Evolutionary conservation across 2,113 vertebrate genomes (phyloP).

Genomic region (Syrrhaptes paradoxus): DNA sequence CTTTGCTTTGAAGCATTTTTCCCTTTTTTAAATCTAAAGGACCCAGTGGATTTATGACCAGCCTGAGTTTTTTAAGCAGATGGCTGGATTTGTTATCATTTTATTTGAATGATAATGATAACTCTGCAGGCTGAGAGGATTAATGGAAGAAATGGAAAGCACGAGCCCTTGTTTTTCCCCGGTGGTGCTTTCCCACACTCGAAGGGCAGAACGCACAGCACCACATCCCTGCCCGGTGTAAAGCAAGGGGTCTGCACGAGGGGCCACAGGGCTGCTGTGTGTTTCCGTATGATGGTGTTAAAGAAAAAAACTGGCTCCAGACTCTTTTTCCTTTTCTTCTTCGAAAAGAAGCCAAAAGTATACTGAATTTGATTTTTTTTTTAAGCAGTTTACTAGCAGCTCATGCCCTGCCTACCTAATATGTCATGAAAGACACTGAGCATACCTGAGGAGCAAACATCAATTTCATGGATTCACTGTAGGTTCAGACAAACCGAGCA

Average conservation of each 20-base stretch:
- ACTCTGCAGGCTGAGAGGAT: slow-evolving; percentile 29
- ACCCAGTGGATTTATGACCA: slow-evolving; percentile 27
- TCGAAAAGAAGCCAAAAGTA: not conserved
- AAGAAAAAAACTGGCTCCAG: not conserved
- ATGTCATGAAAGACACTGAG: not conserved
- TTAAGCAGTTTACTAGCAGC: not conserved
- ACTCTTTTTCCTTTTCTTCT: not conserved
- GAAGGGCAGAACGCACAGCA: not conserved
- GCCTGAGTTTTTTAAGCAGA: slow-evolving; percentile 31
- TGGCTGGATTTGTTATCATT: slow-evolving; percentile 13
- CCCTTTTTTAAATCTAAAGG: slow-evolving; percentile 52
- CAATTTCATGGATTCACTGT: not conserved
- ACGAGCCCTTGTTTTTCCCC: not conserved
- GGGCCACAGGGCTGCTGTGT: not conserved
- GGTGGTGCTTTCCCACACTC: not conserved
- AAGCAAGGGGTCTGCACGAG: not conserved
- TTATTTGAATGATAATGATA: slow-evolving; percentile 10
- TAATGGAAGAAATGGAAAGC: slow-evolving; percentile 14
- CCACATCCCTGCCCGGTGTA: not conserved
- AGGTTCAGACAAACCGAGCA: not conserved
- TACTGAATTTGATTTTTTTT: not conserved
- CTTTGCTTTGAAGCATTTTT: slow-evolving; percentile 38
- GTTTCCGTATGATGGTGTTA: not conserved
- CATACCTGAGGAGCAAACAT: not conserved
- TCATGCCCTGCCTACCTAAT: not conserved